Evolutionary conservation across 2,113 vertebrate species (phyloP).

Genomic region (Pao palembangensis): DNA sequence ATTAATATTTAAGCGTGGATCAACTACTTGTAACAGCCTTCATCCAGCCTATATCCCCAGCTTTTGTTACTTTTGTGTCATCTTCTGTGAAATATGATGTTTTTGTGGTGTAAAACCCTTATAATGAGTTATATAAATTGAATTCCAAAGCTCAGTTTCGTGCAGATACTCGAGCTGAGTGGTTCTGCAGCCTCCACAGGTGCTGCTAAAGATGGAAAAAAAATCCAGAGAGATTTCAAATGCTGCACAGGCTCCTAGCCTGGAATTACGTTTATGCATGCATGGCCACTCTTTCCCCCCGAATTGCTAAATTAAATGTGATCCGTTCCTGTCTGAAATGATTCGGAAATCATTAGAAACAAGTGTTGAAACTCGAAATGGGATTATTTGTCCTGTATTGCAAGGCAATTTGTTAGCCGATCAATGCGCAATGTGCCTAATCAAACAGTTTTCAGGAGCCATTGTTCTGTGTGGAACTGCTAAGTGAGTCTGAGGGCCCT

Average conservation of each 20-base stretch:
- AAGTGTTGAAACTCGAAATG: slow-evolving; percentile 64
- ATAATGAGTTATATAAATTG: too few relatives aligned
- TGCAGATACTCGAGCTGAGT: slow-evolving; percentile 13
- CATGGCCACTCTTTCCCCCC: slow-evolving; percentile 46
- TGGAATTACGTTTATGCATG: slow-evolving; percentile 50
- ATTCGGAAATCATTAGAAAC: slow-evolving; percentile 68
- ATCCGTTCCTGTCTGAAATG: slow-evolving; percentile 58
- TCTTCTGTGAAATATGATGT: too few relatives aligned
- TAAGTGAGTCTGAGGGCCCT: not conserved
- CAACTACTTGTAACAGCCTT: too few relatives aligned
- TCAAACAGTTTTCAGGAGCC: slow-evolving; percentile 56
- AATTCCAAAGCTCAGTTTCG: not conserved
- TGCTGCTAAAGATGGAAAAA: slow-evolving; percentile 5
- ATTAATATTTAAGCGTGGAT: too few relatives aligned
- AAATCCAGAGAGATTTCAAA: slow-evolving; percentile 50
- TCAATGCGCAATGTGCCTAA: slow-evolving; percentile 66
- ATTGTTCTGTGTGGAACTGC: slow-evolving; percentile 24
- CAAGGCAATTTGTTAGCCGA: slow-evolving; percentile 57
- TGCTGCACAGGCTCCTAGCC: slow-evolving; percentile 5
- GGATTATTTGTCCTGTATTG: slow-evolving; percentile 65
- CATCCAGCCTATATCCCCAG: too few relatives aligned
- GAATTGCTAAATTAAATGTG: slow-evolving; percentile 64
- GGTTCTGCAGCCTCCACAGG: slow-evolving; percentile 18
- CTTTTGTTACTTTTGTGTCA: too few relatives aligned
- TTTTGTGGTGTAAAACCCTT: too few relatives aligned